phyloP scores from a whole-genome alignment of 2,113 vertebrate species.

The Vanacampus margaritifer region DNA sequence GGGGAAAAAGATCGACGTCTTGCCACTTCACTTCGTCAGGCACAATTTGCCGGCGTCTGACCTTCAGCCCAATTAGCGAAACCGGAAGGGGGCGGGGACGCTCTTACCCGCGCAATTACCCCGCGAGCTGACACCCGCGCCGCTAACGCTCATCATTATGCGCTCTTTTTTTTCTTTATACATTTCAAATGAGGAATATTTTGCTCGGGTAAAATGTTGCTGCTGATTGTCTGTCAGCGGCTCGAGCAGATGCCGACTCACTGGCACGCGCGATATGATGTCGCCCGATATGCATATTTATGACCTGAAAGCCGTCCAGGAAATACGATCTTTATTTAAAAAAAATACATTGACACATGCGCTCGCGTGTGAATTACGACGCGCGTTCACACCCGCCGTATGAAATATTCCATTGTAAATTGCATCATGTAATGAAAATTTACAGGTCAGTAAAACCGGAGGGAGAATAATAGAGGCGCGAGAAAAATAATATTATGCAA shows the following conservation, averaged over 20 bases:
- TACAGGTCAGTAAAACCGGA: neutral
- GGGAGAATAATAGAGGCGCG: neutral
- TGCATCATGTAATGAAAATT: neutral
- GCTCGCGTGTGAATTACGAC: neutral
- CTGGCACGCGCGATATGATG: neutral
- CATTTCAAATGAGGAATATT: conserved; percentile 7
- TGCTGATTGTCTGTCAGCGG: neutral
- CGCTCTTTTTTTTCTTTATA: neutral
- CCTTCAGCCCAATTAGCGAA: conserved; percentile 2
- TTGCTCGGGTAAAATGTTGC: neutral
- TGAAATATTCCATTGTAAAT: neutral
- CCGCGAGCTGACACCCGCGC: conserved; percentile 5
- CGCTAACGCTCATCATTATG: neutral
- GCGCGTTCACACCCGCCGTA: neutral
- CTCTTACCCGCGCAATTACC: neutral
- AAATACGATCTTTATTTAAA: neutral
- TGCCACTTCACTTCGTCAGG: neutral
- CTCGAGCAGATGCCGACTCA: neutral
- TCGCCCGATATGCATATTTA: neutral
- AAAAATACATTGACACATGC: neutral
- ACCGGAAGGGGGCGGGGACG: neutral
- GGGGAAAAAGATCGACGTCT: neutral
- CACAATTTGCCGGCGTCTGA: neutral
- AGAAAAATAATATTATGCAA: neutral
- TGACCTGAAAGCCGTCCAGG: neutral